A percentile compares a stretch with the other conserved stretches of the same genome.
phyloP scores from a whole-genome alignment of 2,113 vertebrate genomes.

The Notarius quadriscutis region DNA sequence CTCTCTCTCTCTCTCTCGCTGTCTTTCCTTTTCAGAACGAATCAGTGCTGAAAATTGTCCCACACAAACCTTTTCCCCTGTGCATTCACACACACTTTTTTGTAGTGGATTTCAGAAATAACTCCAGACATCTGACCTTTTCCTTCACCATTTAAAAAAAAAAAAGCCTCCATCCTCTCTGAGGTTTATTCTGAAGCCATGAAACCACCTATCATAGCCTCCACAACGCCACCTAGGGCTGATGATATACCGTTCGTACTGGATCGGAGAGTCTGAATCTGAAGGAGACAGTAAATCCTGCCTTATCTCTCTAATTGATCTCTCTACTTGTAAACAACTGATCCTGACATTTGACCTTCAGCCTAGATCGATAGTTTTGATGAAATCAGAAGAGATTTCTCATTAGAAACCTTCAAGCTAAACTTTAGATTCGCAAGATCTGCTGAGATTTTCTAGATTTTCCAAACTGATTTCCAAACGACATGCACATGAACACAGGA shows the following conservation, averaged over 20 bases:
- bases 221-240: not conserved
- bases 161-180: not conserved
- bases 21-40: not conserved
- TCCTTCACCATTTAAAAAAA: not conserved
- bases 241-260: not conserved
- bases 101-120: slow-evolving; percentile 11
- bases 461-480: too few species aligned
- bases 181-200: not conserved
- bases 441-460: not conserved
- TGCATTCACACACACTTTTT: not conserved
- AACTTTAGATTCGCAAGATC: too few species aligned
- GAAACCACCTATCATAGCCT: not conserved
- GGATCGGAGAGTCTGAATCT: not conserved
- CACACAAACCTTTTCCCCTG: not conserved
- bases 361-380: not conserved
- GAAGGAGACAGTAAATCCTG: not conserved
- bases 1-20: not conserved
- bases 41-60: slow-evolving; percentile 11
- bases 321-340: not conserved
- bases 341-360: not conserved
- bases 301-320: not conserved
- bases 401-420: not conserved
- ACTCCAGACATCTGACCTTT: slow-evolving; percentile 23
- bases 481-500: too few species aligned
- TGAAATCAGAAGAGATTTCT: not conserved